Percentiles rank a stretch among this genome's conserved stretches.
phyloP scores from a whole-genome alignment of 2,888 invertebrate species.

The Koerneria pararmatus region DNA sequence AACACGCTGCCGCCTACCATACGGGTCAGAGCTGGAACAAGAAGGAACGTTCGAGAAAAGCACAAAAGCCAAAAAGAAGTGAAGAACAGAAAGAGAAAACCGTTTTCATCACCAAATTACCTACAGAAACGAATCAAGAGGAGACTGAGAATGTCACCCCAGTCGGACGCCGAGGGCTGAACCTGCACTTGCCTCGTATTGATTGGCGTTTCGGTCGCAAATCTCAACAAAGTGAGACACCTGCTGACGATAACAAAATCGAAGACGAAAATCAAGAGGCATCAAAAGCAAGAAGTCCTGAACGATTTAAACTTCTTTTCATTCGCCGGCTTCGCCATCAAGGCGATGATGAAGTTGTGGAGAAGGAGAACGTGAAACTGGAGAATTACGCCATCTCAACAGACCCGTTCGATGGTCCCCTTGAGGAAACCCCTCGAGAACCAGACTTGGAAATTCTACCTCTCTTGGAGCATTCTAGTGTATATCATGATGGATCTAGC shows the following conservation, averaged over 20 bases:
- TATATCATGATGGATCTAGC: constrained; percentile 12
- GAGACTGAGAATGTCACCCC: not conserved
- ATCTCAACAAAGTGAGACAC: too few species aligned
- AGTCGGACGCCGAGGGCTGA: constrained; percentile 11
- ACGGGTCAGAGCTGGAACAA: constrained; percentile 12
- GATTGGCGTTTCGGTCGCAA: too few species aligned
- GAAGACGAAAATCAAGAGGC: too few species aligned
- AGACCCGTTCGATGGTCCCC: constrained; percentile 14
- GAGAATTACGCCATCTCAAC: constrained; percentile 17
- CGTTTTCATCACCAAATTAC: constrained; percentile 16
- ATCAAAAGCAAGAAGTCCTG: too few species aligned
- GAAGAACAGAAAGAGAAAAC: constrained; percentile 14
- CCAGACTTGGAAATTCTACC: constrained; percentile 10
- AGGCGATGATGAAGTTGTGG: constrained; percentile 14
- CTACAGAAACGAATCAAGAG: constrained; percentile 12
- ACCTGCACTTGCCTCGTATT: constrained; percentile 12
- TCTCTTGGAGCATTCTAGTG: constrained; percentile 8
- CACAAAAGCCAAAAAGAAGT: too few species aligned
- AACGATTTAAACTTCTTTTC: too few species aligned
- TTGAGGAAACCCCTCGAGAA: constrained; percentile 14
- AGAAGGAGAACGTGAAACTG: constrained; percentile 12
- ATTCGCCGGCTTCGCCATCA: constrained; percentile 4
- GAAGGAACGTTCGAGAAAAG: constrained; percentile 1
- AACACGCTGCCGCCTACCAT: constrained; percentile 12
- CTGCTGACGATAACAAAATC: too few species aligned